These are phyloP conservation scores for Caenorhabditis latens DNA, from an alignment of 1,140 invertebrate species.

Conservation along the genomic window DNA sequence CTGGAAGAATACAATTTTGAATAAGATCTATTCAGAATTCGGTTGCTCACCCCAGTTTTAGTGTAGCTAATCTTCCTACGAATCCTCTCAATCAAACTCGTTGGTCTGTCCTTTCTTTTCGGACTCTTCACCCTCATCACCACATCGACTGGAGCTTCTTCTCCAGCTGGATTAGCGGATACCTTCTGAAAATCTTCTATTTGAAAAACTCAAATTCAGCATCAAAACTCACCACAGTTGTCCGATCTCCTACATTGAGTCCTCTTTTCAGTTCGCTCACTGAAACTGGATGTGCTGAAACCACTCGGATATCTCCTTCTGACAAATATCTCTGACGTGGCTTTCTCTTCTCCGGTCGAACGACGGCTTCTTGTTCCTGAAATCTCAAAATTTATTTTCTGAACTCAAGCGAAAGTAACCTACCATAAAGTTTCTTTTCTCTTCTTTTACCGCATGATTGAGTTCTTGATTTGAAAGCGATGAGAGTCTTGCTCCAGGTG, in stretches of 20 bases:
- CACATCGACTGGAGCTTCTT: background rate
- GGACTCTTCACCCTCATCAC: constrained; percentile 7
- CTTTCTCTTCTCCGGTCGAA: constrained; percentile 30
- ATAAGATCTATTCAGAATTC: background rate
- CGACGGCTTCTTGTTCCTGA: constrained; percentile 34
- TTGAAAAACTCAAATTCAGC: background rate
- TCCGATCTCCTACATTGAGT: background rate
- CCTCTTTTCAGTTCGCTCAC: constrained; percentile 50
- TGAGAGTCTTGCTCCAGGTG: constrained; percentile 28
- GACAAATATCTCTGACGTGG: constrained; percentile 47
- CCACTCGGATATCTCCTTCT: constrained; percentile 35
- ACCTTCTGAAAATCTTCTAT: constrained; percentile 5
- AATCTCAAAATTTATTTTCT: background rate
- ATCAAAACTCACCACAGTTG: background rate
- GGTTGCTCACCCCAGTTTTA: constrained; percentile 1
- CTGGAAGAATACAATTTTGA: background rate
- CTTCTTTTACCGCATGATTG: constrained; percentile 30
- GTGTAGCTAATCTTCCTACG: constrained; percentile 37
- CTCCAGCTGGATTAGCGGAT: constrained; percentile 5
- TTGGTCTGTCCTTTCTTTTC: constrained; percentile 19
- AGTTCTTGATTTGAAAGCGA: constrained; percentile 43
- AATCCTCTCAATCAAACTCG: constrained; percentile 39
- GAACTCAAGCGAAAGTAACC: background rate
- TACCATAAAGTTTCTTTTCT: constrained; percentile 24
- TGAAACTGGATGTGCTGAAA: constrained; percentile 31